phyloP scores from a whole-genome alignment of 2,888 invertebrate species.

The Leptinotarsa haldemani region DNA sequence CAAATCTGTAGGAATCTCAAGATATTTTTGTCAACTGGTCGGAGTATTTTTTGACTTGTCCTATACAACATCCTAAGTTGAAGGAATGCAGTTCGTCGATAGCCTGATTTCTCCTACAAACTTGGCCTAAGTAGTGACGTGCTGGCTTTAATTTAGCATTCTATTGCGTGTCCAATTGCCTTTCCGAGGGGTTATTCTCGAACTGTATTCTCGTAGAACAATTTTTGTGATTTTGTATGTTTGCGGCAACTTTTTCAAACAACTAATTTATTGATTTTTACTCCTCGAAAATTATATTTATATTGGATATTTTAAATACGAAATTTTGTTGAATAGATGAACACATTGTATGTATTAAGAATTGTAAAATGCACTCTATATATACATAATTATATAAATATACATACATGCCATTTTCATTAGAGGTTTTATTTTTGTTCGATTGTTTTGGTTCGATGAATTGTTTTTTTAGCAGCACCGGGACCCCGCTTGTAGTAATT shows the following conservation, averaged over 20 bases:
- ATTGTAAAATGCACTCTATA: slow-evolving; percentile 65
- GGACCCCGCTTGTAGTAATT: slow-evolving; percentile 42
- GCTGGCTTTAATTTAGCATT: slow-evolving; percentile 1
- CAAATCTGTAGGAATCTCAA: slow-evolving; percentile 21
- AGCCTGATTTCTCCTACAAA: slow-evolving; percentile 7
- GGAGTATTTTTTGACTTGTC: slow-evolving; percentile 23
- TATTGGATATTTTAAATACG: slow-evolving; percentile 47
- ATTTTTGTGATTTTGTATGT: slow-evolving; percentile 23
- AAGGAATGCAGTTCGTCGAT: slow-evolving; percentile 16
- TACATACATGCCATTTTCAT: slow-evolving; percentile 62
- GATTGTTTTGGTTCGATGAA: slow-evolving; percentile 16
- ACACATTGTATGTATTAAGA: slow-evolving; percentile 65
- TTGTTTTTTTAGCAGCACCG: slow-evolving; percentile 40
- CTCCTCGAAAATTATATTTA: slow-evolving; percentile 43
- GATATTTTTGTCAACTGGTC: slow-evolving; percentile 21
- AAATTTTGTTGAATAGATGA: slow-evolving; percentile 58
- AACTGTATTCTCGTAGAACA: slow-evolving; percentile 18
- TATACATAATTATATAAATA: slow-evolving; percentile 62
- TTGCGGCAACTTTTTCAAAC: slow-evolving; percentile 34
- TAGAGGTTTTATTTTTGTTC: slow-evolving; percentile 46
- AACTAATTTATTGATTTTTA: slow-evolving; percentile 40
- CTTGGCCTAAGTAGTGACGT: slow-evolving; percentile 14
- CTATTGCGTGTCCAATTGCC: slow-evolving; percentile 1
- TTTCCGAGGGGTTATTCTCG: slow-evolving; percentile 14
- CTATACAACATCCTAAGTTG: slow-evolving; percentile 19